Conservation (phyloP, 2,797 vertebrate species). For the Poeciliopsis presidionis region DNA sequence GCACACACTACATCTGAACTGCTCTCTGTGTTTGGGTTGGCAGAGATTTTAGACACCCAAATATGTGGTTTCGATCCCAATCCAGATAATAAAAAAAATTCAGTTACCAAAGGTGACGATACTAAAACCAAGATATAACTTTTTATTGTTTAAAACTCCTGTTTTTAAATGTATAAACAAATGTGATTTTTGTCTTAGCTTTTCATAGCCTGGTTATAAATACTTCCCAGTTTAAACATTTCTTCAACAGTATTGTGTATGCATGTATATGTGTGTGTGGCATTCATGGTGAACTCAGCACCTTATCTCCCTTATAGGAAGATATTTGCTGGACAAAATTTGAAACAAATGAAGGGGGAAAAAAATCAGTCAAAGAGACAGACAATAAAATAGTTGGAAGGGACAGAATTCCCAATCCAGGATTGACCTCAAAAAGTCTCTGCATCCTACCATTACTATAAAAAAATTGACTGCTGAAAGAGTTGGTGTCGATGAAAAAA, state of each 20-base stretch:
- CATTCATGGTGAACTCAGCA: constrained; percentile 41
- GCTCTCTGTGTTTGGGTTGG: not conserved
- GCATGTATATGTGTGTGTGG: constrained; percentile 33
- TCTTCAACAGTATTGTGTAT: not conserved
- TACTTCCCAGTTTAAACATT: constrained; percentile 60
- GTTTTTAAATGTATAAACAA: constrained; percentile 30
- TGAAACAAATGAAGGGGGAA: not conserved
- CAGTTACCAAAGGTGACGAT: not conserved
- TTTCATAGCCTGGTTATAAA: constrained; percentile 35
- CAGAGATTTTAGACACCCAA: not conserved
- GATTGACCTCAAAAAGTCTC: constrained; percentile 15
- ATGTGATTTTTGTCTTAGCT: constrained; percentile 54
- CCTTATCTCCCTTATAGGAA: not conserved
- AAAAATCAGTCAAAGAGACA: not conserved
- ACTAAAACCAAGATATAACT: not conserved
- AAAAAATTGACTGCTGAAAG: constrained; percentile 62
- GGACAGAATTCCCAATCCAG: not conserved
- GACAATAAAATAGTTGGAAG: not conserved
- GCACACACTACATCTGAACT: constrained; percentile 1
- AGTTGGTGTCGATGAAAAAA: constrained; percentile 43
- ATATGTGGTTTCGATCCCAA: not conserved
- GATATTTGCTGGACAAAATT: constrained; percentile 35
- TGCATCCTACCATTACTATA: constrained; percentile 57
- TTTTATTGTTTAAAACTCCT: not conserved
- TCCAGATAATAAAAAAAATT: not conserved